Conservation (phyloP, 2,113 vertebrate species). For the Trogon surrucura region DNA sequence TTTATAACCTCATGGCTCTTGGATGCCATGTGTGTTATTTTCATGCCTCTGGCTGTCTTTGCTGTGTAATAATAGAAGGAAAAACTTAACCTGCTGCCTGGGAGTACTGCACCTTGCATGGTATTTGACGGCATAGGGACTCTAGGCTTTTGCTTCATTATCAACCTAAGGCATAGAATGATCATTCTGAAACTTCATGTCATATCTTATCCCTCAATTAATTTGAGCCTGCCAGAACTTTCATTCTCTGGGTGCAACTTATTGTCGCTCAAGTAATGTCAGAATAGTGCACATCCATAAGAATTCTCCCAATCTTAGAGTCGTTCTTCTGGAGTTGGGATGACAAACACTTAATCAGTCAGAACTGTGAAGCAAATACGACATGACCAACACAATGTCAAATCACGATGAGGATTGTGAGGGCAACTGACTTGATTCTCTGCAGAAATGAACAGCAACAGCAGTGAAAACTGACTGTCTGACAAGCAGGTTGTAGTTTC, state of each 20-base stretch:
- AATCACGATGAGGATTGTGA: not conserved
- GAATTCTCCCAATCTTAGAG: not conserved
- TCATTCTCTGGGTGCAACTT: not conserved
- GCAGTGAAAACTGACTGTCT: not conserved
- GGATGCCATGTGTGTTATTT: not conserved
- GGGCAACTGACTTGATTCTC: not conserved
- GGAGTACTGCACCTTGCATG: not conserved
- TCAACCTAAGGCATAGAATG: not conserved
- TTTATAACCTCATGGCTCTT: not conserved
- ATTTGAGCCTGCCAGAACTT: constrained; percentile 12
- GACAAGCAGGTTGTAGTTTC: not conserved
- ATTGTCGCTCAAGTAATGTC: not conserved
- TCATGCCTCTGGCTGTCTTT: not conserved
- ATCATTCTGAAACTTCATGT: constrained; percentile 13
- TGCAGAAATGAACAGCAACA: not conserved
- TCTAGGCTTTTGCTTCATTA: not conserved
- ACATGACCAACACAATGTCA: not conserved
- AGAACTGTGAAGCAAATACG: not conserved
- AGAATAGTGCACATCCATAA: not conserved
- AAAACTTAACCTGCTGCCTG: not conserved
- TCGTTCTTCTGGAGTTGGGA: not conserved
- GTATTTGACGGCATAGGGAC: not conserved
- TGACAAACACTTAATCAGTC: not conserved
- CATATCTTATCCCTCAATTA: not conserved
- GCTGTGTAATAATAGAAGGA: not conserved